Evolutionary conservation across 1,140 invertebrate genomes (phyloP).

Genomic region (Atta texana): DNA sequence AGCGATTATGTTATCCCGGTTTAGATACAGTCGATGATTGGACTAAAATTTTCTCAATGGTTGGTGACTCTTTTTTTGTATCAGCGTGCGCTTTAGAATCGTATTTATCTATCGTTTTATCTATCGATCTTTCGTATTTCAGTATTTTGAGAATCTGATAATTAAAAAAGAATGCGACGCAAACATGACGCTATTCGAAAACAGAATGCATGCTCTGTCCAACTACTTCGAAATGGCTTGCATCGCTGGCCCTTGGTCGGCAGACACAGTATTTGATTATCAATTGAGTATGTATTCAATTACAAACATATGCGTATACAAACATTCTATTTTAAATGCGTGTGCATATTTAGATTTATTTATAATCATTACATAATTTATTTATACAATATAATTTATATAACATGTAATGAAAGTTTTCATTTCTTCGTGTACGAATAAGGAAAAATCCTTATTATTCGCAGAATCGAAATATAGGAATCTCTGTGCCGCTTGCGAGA

Average conservation of each 20-base stretch:
- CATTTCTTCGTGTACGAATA: background rate
- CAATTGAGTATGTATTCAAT: conserved; percentile 89
- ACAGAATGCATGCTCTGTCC: conserved; percentile 89
- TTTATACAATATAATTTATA: background rate
- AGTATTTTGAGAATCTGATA: conserved; percentile 92
- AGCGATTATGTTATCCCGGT: conserved; percentile 92
- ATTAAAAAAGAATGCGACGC: conserved; percentile 89
- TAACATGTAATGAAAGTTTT: background rate
- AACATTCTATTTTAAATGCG: background rate
- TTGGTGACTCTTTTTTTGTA: conserved; percentile 80
- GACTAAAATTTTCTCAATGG: conserved; percentile 89
- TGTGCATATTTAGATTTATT: background rate
- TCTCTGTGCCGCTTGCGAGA: conserved; percentile 90
- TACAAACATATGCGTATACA: background rate
- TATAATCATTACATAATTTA: background rate
- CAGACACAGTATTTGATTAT: conserved; percentile 88
- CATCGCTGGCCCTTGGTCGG: conserved; percentile 93
- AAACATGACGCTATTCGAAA: conserved; percentile 89
- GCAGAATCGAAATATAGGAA: conserved; percentile 90
- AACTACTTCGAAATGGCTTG: conserved; percentile 92
- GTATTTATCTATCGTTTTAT: background rate
- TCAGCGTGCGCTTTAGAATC: background rate
- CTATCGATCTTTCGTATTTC: conserved; percentile 1
- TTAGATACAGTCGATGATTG: conserved; percentile 89
- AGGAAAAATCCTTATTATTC: conserved; percentile 40